These are phyloP conservation scores for Periphyllus acericola DNA, from an alignment of 2,888 invertebrate genomes.

Conservation along the genomic window DNA sequence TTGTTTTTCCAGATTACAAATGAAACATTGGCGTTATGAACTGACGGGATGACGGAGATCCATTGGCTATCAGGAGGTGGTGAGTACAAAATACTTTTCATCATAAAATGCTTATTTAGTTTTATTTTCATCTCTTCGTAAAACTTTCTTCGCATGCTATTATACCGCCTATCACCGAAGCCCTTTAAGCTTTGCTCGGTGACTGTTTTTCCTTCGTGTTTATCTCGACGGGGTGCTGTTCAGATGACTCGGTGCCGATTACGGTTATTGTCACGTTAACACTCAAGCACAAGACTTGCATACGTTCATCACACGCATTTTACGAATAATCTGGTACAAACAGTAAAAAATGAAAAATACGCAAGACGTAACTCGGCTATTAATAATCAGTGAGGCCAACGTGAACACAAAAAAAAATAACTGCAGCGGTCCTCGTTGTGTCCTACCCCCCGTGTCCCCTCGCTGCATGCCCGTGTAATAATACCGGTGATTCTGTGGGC, in stretches of 20 bases:
- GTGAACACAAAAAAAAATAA: slow-evolving; percentile 26
- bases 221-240: neutral
- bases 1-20: slow-evolving; percentile 50
- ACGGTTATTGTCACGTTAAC: slow-evolving; percentile 17
- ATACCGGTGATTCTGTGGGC: slow-evolving; percentile 42
- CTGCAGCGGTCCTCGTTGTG: slow-evolving; percentile 11
- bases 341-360: slow-evolving; percentile 27
- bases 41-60: slow-evolving; percentile 80
- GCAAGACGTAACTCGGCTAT: slow-evolving; percentile 38
- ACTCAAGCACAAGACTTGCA: neutral
- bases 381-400: slow-evolving; percentile 61
- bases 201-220: neutral
- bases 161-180: neutral
- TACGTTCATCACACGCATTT: neutral
- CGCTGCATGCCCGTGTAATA: neutral
- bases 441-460: slow-evolving; percentile 14
- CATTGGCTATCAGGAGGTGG: slow-evolving; percentile 82
- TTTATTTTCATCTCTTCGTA: neutral
- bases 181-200: neutral
- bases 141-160: neutral
- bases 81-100: slow-evolving; percentile 67
- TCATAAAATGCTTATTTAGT: neutral
- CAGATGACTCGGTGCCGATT: neutral
- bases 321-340: slow-evolving; percentile 1
- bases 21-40: slow-evolving; percentile 61